Base-by-base conservation (phyloP, 2,888 invertebrate species). In the Cheiracanthium punctorium region DNA sequence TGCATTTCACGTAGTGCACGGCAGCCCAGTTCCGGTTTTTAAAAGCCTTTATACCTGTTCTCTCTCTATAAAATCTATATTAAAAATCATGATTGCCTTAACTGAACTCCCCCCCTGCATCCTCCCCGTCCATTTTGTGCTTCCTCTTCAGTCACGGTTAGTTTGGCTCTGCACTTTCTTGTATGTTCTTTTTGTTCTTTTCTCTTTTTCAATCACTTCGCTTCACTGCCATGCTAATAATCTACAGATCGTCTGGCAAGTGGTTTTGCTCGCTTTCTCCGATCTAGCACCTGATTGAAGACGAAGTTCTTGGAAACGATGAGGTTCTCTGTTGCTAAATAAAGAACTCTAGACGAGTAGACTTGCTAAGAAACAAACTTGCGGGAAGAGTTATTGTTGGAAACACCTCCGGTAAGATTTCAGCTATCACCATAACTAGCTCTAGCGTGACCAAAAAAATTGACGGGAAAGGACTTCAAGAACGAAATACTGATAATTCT, bases 11-110 rank as follows among this genome's bases (percentile, higher is more conserved):
- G 14, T 12, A 4, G 10, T 7, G 67, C 76, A 77, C 30, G 0
- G 5, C 32, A 48, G 7, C 76, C 32, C 14, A 69, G 48, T 77
- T 77, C 76, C 67, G 76, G 67, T 67, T 37, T 37, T 65, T 28
- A 33, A 32, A 58, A 17, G 1, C 4, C 24, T 17, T 48, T 48
- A n/a, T 37, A 37, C 37, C 37, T 37, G 4, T 7, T 37, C 37
- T 37, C 4, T 37, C 7, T 37, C 37, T 37, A 37, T 37, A 37
- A 10, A 37, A 37, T 37, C 37, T 24, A 58, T 58, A 24, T 24
- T 14, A 48, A 48, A 14, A 48, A 48, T 48, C 48, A 7, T 48
- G 7, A 12, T 37, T 37, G n/a, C n/a, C n/a, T n/a, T n/a, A n/a
- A n/a, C n/a, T 37, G 37, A 37, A 37, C 7, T 37, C 37, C 37